Conservation (phyloP, 2,888 invertebrate genomes). For the Metacarcinus magister region DNA sequence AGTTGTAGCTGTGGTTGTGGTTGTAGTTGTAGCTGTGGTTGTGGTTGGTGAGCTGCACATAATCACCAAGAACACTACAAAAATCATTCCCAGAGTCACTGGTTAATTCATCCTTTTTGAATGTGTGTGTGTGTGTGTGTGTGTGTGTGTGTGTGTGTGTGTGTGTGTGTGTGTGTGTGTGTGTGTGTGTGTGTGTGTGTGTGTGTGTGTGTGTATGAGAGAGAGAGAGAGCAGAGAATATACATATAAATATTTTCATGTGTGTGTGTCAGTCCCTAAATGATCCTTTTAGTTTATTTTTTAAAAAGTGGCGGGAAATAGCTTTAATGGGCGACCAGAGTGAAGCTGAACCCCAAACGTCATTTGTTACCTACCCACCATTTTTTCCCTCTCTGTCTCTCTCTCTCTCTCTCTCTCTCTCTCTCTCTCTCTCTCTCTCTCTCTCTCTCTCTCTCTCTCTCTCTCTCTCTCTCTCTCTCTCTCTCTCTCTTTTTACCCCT, state of each 20-base stretch:
- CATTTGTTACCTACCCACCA: not conserved
- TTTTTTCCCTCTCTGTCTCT: not conserved
- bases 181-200: slow-evolving; percentile 16
- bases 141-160: not conserved
- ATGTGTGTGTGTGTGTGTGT: slow-evolving; percentile 43
- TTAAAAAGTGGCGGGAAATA: not conserved
- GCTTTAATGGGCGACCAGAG: not conserved
- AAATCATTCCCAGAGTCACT: no score
- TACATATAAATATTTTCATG: not conserved
- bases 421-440: not conserved
- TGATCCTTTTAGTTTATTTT: slow-evolving; percentile 65
- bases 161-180: not conserved
- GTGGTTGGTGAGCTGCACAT: no score
- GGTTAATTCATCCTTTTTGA: not conserved
- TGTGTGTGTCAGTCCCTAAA: slow-evolving; percentile 65
- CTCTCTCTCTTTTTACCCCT: not conserved
- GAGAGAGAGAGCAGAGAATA: slow-evolving; percentile 47
- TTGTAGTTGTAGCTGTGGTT: no score
- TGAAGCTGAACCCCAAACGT: not conserved
- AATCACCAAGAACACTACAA: no score
- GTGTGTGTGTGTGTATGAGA: slow-evolving; percentile 4
- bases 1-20: no score
- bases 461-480: not conserved
- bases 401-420: slow-evolving; percentile 8
- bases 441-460: slow-evolving; percentile 47